These are phyloP conservation scores for Eleutherodactylus coqui DNA, from an alignment of 2,797 vertebrate genomes.

Conservation along the genomic window DNA sequence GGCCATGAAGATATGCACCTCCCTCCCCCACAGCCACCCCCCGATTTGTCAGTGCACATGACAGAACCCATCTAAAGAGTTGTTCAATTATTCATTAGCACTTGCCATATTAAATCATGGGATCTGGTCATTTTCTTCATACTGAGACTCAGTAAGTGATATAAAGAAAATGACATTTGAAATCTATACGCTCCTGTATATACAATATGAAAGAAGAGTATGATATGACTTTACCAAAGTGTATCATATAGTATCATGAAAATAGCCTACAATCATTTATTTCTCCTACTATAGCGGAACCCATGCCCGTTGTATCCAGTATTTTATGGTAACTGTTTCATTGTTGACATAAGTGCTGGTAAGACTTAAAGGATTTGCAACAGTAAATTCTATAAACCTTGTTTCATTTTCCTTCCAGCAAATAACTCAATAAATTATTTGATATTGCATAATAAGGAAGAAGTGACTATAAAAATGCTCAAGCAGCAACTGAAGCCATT, in stretches of 20 bases:
- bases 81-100: background rate
- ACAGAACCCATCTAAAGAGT: too few species aligned
- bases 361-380: slow-evolving; percentile 42
- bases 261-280: background rate
- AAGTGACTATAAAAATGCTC: slow-evolving; percentile 56
- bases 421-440: slow-evolving; percentile 59
- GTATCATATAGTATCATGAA: slow-evolving; percentile 6
- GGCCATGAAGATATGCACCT: too few species aligned
- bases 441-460: slow-evolving; percentile 55
- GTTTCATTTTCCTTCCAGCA: slow-evolving; percentile 51
- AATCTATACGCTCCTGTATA: background rate
- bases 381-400: slow-evolving; percentile 46
- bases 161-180: background rate
- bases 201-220: background rate
- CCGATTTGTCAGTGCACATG: too few species aligned
- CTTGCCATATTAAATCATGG: background rate
- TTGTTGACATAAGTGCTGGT: slow-evolving; percentile 53
- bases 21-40: too few species aligned
- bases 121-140: background rate
- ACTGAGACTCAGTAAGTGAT: background rate
- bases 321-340: slow-evolving; percentile 52
- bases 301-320: background rate
- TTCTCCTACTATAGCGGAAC: background rate
- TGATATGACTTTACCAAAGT: background rate
- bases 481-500: slow-evolving; percentile 40